Percentiles rank a stretch among this genome's conserved stretches.
Conservation (phyloP, 2,797 vertebrate genomes). For the Oreochromis mossambicus region DNA sequence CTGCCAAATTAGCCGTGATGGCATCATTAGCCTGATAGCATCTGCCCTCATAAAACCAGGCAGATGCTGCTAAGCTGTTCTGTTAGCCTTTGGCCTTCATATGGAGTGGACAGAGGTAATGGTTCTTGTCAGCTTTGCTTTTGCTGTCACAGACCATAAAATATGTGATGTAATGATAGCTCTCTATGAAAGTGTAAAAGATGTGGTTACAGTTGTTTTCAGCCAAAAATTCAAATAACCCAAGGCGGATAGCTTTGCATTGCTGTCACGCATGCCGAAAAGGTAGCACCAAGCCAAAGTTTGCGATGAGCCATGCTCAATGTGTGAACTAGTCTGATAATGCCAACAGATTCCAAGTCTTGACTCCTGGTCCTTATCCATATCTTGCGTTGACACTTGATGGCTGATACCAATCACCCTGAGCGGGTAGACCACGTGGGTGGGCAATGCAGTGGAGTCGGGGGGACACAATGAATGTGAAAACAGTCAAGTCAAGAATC, state of each 20-base stretch:
- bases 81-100: slow-evolving; percentile 3
- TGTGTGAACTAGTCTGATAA: background rate
- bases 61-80: background rate
- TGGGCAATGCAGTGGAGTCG: background rate
- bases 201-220: background rate
- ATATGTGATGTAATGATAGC: background rate
- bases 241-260: background rate
- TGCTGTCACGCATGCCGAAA: background rate
- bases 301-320: background rate
- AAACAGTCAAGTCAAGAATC: background rate
- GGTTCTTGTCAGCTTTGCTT: background rate
- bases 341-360: background rate
- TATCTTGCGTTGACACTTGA: background rate
- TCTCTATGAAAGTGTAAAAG: background rate
- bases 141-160: background rate
- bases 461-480: background rate
- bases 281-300: background rate
- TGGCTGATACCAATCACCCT: background rate
- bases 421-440: background rate
- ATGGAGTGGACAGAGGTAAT: background rate
- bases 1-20: slow-evolving; percentile 34
- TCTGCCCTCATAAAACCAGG: slow-evolving; percentile 6
- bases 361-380: background rate
- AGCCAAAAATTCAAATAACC: background rate
- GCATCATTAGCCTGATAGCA: slow-evolving; percentile 44